These are phyloP conservation scores for Poecilia velifera DNA, from an alignment of 2,797 vertebrate species.

Conservation along the genomic window DNA sequence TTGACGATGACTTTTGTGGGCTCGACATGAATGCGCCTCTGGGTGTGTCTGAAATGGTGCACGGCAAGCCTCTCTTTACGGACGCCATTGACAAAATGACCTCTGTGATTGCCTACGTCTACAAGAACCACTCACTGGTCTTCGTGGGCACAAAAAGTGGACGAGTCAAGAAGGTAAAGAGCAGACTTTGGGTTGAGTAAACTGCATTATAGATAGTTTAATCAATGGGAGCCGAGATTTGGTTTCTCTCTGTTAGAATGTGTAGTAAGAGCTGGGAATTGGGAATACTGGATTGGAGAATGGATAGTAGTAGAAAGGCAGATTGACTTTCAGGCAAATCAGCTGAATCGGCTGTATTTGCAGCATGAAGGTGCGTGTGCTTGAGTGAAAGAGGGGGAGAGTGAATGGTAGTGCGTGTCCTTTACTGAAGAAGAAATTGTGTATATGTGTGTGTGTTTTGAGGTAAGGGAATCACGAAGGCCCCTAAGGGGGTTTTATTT, in stretches of 20 bases:
- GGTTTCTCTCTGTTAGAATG: slow-evolving; percentile 46
- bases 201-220: slow-evolving; percentile 19
- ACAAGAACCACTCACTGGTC: slow-evolving; percentile 98
- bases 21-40: slow-evolving; percentile 98
- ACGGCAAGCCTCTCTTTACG: slow-evolving; percentile 91
- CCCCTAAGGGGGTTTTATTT: slow-evolving; percentile 72
- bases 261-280: slow-evolving; percentile 61
- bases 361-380: slow-evolving; percentile 39
- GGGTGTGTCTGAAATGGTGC: slow-evolving; percentile 96
- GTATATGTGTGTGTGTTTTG: slow-evolving; percentile 42
- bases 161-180: slow-evolving; percentile 95
- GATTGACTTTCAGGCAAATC: slow-evolving; percentile 77
- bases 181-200: neutral
- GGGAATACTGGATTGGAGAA: slow-evolving; percentile 59
- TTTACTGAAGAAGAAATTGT: slow-evolving; percentile 37
- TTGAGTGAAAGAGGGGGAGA: slow-evolving; percentile 38
- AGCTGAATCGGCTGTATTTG: slow-evolving; percentile 71
- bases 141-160: slow-evolving; percentile 97
- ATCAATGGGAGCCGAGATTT: slow-evolving; percentile 45
- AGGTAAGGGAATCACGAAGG: slow-evolving; percentile 52
- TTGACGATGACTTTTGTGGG: slow-evolving; percentile 98
- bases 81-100: slow-evolving; percentile 95
- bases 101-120: slow-evolving; percentile 95
- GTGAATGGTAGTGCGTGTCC: slow-evolving; percentile 50
- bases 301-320: slow-evolving; percentile 63